phyloP scores from a whole-genome alignment of 23 tunicate species.

The Botrylloides violaceus region DNA sequence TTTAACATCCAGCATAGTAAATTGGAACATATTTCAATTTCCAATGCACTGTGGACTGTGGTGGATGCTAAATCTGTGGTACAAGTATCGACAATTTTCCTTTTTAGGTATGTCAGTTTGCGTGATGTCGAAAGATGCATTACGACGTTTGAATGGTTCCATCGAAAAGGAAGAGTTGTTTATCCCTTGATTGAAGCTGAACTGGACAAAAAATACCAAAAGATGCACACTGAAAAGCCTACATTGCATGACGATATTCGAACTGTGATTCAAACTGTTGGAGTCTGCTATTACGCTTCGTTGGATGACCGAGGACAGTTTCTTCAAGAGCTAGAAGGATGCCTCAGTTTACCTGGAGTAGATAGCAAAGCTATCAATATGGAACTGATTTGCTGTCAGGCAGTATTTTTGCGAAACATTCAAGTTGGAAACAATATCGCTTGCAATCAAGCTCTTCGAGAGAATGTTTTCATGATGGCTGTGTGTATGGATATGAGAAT shows the following conservation, averaged over 20 bases:
- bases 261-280: constrained; percentile 38
- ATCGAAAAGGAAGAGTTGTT: constrained; percentile 2
- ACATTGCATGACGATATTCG: constrained; percentile 18
- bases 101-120: constrained; percentile 61
- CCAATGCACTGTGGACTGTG: no score
- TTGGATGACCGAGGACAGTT: constrained; percentile 22
- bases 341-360: not conserved
- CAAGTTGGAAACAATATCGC: constrained; percentile 56
- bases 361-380: not conserved
- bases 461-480: constrained; percentile 70
- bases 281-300: constrained; percentile 60
- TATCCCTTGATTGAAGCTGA: constrained; percentile 23
- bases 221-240: constrained; percentile 2
- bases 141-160: constrained; percentile 51
- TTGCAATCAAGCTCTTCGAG: constrained; percentile 67
- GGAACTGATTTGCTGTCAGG: constrained; percentile 50
- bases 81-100: no score
- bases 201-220: not conserved
- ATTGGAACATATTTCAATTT: no score
- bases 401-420: constrained; percentile 28
- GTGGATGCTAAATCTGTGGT: no score
- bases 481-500: constrained; percentile 70
- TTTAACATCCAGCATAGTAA: no score
- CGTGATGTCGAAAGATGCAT: constrained; percentile 85
- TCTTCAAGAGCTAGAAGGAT: not conserved